These are phyloP conservation scores for Scomber japonicus DNA, from an alignment of 2,113 vertebrate genomes.

Conservation along the genomic window DNA sequence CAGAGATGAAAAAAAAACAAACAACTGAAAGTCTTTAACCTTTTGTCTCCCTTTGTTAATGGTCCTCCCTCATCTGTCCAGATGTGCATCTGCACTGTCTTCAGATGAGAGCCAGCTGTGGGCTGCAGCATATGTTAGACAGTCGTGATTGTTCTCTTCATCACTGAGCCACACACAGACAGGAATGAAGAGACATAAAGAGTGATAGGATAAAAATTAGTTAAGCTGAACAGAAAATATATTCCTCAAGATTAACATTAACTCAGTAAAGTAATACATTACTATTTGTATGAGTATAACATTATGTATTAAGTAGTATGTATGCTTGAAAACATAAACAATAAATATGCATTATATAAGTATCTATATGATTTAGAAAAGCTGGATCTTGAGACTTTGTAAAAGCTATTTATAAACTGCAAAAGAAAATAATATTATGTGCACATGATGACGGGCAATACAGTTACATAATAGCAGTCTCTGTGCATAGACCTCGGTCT, in stretches of 20 bases:
- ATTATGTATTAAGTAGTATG: background rate
- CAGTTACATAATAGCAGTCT: constrained; percentile 57
- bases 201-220: constrained; percentile 2
- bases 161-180: constrained; percentile 39
- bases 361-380: background rate
- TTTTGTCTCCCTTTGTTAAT: constrained; percentile 47
- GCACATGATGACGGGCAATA: constrained; percentile 32
- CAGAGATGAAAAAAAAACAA: constrained; percentile 17
- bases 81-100: constrained; percentile 59
- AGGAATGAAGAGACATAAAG: constrained; percentile 30
- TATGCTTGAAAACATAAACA: background rate
- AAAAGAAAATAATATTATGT: constrained; percentile 25
- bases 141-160: constrained; percentile 42
- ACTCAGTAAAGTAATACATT: constrained; percentile 9
- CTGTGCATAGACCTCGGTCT: constrained; percentile 28
- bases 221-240: background rate
- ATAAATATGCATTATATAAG: no score
- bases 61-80: constrained; percentile 57
- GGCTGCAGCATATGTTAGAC: constrained; percentile 54
- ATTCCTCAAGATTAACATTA: background rate
- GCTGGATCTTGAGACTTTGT: background rate
- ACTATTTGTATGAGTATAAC: constrained; percentile 1
- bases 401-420: constrained; percentile 20
- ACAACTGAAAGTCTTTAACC: constrained; percentile 40
- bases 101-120: constrained; percentile 73